Conservation (phyloP, 2,888 invertebrate species). For the Macroteleia sp. region DNA sequence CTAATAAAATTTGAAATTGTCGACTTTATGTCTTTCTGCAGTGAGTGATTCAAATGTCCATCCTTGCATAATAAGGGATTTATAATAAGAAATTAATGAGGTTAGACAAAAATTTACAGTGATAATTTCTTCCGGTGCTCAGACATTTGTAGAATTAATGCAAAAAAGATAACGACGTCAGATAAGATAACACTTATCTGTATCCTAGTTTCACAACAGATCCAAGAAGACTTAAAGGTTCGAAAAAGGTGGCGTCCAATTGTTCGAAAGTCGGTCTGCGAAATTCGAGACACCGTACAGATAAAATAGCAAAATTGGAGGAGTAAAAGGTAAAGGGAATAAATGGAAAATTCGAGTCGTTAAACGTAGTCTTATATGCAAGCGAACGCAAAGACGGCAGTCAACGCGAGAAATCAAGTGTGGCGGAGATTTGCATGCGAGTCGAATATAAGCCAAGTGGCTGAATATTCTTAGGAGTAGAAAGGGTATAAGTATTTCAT, state of each 20-base stretch:
- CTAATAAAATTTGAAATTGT: no score
- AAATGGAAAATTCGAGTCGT: constrained; percentile 55
- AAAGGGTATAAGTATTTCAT: constrained; percentile 78
- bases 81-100: no score
- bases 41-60: no score
- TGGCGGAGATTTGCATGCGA: constrained; percentile 81
- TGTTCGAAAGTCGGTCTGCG: constrained; percentile 32
- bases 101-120: no score
- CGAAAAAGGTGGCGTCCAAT: constrained; percentile 24
- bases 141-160: no score
- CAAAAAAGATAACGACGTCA: no score
- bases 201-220: neutral
- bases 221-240: constrained; percentile 14
- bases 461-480: constrained; percentile 76
- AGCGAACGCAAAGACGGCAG: constrained; percentile 58
- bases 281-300: constrained; percentile 36
- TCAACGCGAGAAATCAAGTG: constrained; percentile 79
- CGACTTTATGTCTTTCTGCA: no score
- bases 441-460: constrained; percentile 78
- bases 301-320: constrained; percentile 51
- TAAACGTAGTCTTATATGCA: constrained; percentile 56
- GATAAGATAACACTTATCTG: neutral
- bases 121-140: no score
- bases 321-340: constrained; percentile 37
- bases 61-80: no score